Percentiles rank a stretch among this genome's conserved stretches.
These are phyloP conservation scores for Micrasema longulum DNA, from an alignment of 1,140 invertebrate genomes.

Conservation along the genomic window DNA sequence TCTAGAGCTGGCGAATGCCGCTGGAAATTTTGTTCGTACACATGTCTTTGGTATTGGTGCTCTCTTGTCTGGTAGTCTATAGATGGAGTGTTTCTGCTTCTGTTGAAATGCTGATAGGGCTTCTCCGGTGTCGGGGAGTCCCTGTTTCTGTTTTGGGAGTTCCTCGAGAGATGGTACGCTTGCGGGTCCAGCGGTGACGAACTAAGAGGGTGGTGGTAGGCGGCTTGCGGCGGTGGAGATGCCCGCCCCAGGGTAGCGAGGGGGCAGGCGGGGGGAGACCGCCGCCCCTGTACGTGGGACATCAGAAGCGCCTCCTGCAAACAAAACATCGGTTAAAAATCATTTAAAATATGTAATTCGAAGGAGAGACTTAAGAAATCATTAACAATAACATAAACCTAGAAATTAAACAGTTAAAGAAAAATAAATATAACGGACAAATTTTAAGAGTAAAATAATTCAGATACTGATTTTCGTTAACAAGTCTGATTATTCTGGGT, in stretches of 20 bases:
- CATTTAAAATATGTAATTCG: too few species aligned
- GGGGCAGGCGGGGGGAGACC: slow-evolving; percentile 67
- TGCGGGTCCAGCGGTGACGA: slow-evolving; percentile 63
- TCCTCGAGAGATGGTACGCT: slow-evolving; percentile 63
- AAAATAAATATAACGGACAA: too few species aligned
- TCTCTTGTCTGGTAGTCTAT: slow-evolving; percentile 50
- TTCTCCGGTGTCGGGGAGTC: slow-evolving; percentile 55
- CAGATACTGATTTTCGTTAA: too few species aligned
- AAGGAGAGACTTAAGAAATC: too few species aligned
- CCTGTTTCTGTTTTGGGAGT: slow-evolving; percentile 54
- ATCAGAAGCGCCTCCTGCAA: slow-evolving; percentile 45
- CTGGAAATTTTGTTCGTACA: slow-evolving; percentile 28
- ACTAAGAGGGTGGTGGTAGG: slow-evolving; percentile 63
- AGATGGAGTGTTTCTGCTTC: slow-evolving; percentile 45
- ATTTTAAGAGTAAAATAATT: too few species aligned
- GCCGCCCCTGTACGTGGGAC: slow-evolving; percentile 49
- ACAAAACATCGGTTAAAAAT: too few species aligned
- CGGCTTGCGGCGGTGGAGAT: slow-evolving; percentile 62
- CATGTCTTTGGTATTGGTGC: slow-evolving; percentile 44
- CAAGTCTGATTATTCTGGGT: too few species aligned
- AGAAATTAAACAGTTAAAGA: too few species aligned
- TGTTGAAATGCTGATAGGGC: slow-evolving; percentile 39
- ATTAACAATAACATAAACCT: too few species aligned
- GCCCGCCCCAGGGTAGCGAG: slow-evolving; percentile 70
- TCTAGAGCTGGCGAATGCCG: slow-evolving; percentile 50